These are phyloP conservation scores for Schmidtea mediterranea DNA, from an alignment of 1,140 invertebrate species.

Conservation along the genomic window DNA sequence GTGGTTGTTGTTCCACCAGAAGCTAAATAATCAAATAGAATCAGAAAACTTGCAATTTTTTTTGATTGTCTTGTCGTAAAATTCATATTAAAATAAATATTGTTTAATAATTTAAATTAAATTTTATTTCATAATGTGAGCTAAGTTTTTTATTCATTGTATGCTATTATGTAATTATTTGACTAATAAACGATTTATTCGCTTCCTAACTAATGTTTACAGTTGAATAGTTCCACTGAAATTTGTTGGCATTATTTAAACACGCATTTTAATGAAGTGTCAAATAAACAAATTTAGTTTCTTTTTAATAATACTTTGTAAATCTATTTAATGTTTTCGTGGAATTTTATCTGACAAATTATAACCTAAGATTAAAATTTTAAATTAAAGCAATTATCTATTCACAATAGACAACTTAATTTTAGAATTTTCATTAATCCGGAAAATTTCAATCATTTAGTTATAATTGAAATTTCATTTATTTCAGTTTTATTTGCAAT, in stretches of 20 bases:
- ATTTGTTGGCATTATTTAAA: background rate
- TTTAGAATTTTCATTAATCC: too few species aligned
- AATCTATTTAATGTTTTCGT: slow-evolving; percentile 10
- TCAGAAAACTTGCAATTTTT: too few species aligned
- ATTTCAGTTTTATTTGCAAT: too few species aligned
- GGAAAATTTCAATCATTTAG: too few species aligned
- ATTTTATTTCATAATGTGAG: background rate
- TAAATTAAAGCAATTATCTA: too few species aligned
- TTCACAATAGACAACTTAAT: too few species aligned
- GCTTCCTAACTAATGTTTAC: background rate
- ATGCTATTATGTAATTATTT: background rate
- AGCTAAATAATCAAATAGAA: background rate
- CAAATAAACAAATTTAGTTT: background rate
- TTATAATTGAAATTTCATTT: too few species aligned
- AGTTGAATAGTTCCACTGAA: background rate
- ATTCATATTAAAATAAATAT: background rate
- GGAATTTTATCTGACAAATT: too few species aligned
- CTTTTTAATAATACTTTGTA: background rate
- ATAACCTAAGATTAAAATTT: too few species aligned
- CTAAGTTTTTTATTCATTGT: background rate
- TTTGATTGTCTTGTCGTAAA: background rate
- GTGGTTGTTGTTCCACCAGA: slow-evolving; percentile 4
- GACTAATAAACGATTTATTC: background rate
- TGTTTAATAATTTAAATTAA: too few species aligned
- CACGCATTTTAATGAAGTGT: background rate